Base-by-base conservation (phyloP, 2,113 vertebrate species). In the Aviceda subcristata region DNA sequence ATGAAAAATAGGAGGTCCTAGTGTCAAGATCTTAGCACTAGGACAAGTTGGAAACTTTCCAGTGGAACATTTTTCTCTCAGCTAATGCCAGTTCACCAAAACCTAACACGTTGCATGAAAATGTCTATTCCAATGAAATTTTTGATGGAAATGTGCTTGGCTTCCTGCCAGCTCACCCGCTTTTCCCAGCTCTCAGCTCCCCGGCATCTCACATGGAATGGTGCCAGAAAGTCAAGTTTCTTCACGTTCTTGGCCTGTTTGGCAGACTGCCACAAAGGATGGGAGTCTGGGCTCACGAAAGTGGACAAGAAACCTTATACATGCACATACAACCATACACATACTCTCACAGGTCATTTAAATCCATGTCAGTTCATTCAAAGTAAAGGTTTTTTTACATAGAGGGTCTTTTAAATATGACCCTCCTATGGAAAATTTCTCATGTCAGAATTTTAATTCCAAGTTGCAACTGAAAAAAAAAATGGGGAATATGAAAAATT, bases 221-320 rank as follows among this genome's bases (percentile, higher is more conserved):
- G 39, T 85, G 94, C 97, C 95, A 96, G 88, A 87, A 97, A 97
- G 95, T 90, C 83, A 94, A 94, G 94, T 93, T 94, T 97, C 92
- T 95, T 51, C 86, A 89, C 95, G 84, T 96, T 97, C 80, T 68
- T 95, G 89, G 94, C 91, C 86, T 94, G 83, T 9, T 85, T 96
- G 95, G 95, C 96, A 95, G 97, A 45, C 96, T 84, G 92, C 94
- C 92, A 96, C 1, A 6, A 78, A 82, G 96, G 92, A 97, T 93
- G 95, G 94, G 89, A 97, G 97, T 94, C 95, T 97, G 96, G 91
- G 86, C 96, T 91, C 87, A 32, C 12, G 0, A 94, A 97, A 96
- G 92, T 97, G 96, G 96, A 97, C 96, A 97, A 97, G 96, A 97
- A 97, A 97, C 94, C 93, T 96, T 96, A 97, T 95, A 97, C 94